phyloP scores from a whole-genome alignment of 2,888 invertebrate genomes.

The Lasioglossum figueresi region DNA sequence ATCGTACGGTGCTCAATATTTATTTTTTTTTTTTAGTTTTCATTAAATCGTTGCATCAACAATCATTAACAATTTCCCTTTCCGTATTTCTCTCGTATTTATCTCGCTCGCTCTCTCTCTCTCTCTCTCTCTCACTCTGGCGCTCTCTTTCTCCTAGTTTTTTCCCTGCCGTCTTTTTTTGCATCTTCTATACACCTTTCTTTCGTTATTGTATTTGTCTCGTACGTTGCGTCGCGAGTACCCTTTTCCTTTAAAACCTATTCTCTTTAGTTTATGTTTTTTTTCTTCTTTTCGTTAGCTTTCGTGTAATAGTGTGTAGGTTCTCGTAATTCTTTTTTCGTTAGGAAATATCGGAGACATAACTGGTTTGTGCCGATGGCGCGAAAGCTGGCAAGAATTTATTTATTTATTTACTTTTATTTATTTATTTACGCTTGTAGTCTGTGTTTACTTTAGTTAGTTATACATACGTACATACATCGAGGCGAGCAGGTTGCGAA shows the following conservation, averaged over 20 bases:
- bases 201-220: not conserved
- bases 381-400: slow-evolving; percentile 64
- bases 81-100: slow-evolving; percentile 25
- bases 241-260: not conserved
- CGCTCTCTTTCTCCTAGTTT: not conserved
- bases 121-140: slow-evolving; percentile 41
- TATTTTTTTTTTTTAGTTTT: not conserved
- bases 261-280: slow-evolving; percentile 44
- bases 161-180: slow-evolving; percentile 33
- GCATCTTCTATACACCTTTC: slow-evolving; percentile 21
- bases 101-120: slow-evolving; percentile 42
- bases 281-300: slow-evolving; percentile 44
- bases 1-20: slow-evolving; percentile 81
- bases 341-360: slow-evolving; percentile 58
- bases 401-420: slow-evolving; percentile 19
- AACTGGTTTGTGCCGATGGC: slow-evolving; percentile 56
- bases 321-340: not conserved
- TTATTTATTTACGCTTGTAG: slow-evolving; percentile 44
- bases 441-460: slow-evolving; percentile 54
- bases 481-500: slow-evolving; percentile 69
- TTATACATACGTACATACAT: slow-evolving; percentile 65
- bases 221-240: slow-evolving; percentile 1
- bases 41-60: slow-evolving; percentile 82
- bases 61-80: slow-evolving; percentile 79
- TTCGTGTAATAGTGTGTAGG: slow-evolving; percentile 38